Evolutionary conservation across 2,797 vertebrate species (phyloP), one percentile per base, ranked within the genome.

Genomic region (Threskiornis aethiopicus): DNA sequence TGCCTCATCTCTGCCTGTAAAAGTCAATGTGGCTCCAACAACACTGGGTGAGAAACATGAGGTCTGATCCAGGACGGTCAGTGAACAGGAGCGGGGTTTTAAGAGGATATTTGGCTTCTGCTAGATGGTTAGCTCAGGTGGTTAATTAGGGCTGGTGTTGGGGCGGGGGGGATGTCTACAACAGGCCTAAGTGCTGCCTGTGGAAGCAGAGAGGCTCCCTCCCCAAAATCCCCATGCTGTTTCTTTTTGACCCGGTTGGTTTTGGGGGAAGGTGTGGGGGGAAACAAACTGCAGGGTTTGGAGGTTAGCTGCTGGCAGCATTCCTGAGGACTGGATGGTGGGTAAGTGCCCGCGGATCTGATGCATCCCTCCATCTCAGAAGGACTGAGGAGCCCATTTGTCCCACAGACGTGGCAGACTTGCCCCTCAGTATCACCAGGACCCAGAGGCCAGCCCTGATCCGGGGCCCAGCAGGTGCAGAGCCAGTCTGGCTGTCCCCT

Each of bases 331-430:
- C 52, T 16, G 10, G n/a, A 3, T 17, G 7, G 16, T 19, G 20
- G 35, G 31, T 10, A 39, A 75, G 28, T 14, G 37, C 46, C 37
- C 0, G 0, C 1, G 2, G 58, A 65, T n/a, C 25, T 41, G 20
- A 54, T n/a, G 14, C 4, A 54, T 37, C 13, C 0, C 41, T 47
- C 70, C 9, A 0, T 1, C 59, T 80, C 31, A 5, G 16, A 71
- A 85, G 46, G 25, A 13, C 4, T 77, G 28, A 20, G n/a, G n/a
- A 83, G 58, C 25, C 42, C 49, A 18, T 0, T 44, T 55, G 26
- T 57, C 54, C 54, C 46, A 57, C 31, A 69, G 28, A 5, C 1
- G 2, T 24, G 58, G 13, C 42, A 82, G 29, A 21, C 35, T 33
- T 79, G n/a, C 11, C 28, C 31, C 44, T 89, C 51, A 19, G 0